Evolutionary conservation across 2,888 invertebrate species (phyloP).

Genomic region (Campoplex capitator): DNA sequence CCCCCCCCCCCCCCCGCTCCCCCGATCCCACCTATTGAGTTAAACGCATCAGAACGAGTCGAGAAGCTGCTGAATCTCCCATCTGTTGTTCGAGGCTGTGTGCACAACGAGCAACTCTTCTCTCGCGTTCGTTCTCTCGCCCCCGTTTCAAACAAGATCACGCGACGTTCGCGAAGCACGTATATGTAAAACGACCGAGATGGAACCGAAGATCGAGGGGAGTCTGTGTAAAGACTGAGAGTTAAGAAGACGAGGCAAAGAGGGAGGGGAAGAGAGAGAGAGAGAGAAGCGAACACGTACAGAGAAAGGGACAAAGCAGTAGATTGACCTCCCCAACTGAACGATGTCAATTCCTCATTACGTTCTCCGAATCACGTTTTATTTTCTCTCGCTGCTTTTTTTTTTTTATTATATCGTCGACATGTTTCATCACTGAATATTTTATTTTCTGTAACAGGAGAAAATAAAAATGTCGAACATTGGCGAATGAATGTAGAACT

Average conservation of each 20-base stretch:
- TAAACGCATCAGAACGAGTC: conserved; percentile 67
- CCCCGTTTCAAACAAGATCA: conserved; percentile 45
- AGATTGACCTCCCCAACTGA: conserved; percentile 77
- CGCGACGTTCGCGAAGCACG: conserved; percentile 45
- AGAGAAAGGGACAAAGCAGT: conserved; percentile 51
- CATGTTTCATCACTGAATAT: neutral
- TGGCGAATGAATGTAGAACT: conserved; percentile 28
- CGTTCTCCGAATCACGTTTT: neutral
- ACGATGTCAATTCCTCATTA: conserved; percentile 80
- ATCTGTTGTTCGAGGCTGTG: conserved; percentile 74
- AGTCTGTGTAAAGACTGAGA: conserved; percentile 47
- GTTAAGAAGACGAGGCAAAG: conserved; percentile 65
- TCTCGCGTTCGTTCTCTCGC: conserved; percentile 19
- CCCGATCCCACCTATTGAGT: neutral
- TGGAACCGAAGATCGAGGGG: conserved; percentile 34
- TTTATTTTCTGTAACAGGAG: no score
- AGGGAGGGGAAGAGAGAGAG: neutral
- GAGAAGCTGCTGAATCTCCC: conserved; percentile 73
- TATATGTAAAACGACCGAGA: conserved; percentile 37
- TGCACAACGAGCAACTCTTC: neutral
- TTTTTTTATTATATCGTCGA: neutral
- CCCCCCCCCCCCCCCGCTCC: conserved; percentile 39
- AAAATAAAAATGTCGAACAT: conserved; percentile 1
- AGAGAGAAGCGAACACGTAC: conserved; percentile 45
- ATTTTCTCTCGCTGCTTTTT: neutral